These are phyloP conservation scores for Eidolon dupreanum DNA, from an alignment of 2,797 vertebrate species.

Conservation along the genomic window DNA sequence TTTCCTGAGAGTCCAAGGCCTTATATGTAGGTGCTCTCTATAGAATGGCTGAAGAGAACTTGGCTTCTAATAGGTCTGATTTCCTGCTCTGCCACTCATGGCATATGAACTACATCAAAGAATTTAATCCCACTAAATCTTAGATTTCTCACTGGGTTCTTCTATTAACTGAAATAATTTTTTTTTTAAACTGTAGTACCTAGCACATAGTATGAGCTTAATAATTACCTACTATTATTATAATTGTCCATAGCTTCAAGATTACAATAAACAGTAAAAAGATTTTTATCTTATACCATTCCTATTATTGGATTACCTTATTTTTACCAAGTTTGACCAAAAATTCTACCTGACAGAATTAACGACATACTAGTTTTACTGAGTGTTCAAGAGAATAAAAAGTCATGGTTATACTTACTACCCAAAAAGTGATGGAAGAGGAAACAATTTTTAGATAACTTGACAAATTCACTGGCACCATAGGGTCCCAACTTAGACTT, in stretches of 20 bases:
- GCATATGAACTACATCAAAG: not conserved
- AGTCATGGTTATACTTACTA: not conserved
- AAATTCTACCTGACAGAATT: not conserved
- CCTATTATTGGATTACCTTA: not conserved
- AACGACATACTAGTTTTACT: not conserved
- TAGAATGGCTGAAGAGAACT: not conserved
- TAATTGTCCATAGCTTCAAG: not conserved
- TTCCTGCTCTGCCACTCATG: not conserved
- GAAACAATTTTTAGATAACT: not conserved
- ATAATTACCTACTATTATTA: not conserved
- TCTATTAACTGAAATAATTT: not conserved
- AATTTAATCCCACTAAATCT: not conserved
- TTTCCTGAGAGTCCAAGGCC: not conserved
- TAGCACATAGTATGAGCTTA: not conserved
- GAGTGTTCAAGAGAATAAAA: not conserved
- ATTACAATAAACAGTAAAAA: not conserved
- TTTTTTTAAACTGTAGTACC: not conserved
- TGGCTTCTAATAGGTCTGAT: not conserved
- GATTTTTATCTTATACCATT: not conserved
- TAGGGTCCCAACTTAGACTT: not conserved
- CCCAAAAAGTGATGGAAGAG: not conserved
- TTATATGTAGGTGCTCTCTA: not conserved
- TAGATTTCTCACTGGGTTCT: not conserved
- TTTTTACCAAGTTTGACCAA: not conserved
- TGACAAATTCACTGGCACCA: not conserved